Conservation (phyloP, 37 sponge, comb jelly and placozoan species). For the Halisarca cf. caerulea region DNA sequence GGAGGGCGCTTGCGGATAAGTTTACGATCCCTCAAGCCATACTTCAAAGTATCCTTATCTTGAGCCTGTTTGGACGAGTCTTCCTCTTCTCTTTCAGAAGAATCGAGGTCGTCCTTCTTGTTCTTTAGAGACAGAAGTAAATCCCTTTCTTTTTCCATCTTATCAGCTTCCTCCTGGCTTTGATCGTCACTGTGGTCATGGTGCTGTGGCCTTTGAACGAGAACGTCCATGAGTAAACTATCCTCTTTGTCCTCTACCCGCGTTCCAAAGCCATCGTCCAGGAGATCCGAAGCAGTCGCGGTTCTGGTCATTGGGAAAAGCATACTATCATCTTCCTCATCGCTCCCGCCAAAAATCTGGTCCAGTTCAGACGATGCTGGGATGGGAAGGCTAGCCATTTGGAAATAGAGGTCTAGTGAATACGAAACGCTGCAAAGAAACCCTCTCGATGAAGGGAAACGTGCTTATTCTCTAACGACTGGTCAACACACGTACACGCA, state of each 20-base stretch:
- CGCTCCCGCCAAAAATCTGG: slow-evolving; percentile 72
- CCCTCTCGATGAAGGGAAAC: too few relatives aligned
- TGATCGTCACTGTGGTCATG: background rate
- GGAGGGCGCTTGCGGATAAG: slow-evolving; percentile 7
- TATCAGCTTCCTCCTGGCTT: background rate
- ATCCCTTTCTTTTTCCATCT: background rate
- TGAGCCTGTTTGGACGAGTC: too few relatives aligned
- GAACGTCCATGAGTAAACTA: slow-evolving; percentile 18
- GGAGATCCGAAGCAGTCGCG: background rate
- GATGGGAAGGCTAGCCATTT: slow-evolving; percentile 8
- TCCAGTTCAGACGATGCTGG: slow-evolving; percentile 46
- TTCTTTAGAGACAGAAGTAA: background rate
- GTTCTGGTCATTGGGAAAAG: slow-evolving; percentile 1
- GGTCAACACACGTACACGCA: slow-evolving; percentile 6
- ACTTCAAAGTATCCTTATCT: background rate
- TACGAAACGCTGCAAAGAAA: too few relatives aligned
- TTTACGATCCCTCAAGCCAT: slow-evolving; percentile 6
- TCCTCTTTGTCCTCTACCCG: slow-evolving; percentile 16
- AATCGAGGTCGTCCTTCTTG: background rate
- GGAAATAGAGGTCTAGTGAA: too few relatives aligned
- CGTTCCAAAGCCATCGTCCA: slow-evolving; percentile 15
- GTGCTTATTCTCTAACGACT: too few relatives aligned
- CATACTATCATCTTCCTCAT: slow-evolving; percentile 54
- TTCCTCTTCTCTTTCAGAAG: background rate
- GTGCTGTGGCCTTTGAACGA: slow-evolving; percentile 8